Percentiles rank a stretch among this genome's conserved stretches.
Evolutionary conservation across 2,888 invertebrate genomes (phyloP).

Genomic region (Odontomyia ornata): DNA sequence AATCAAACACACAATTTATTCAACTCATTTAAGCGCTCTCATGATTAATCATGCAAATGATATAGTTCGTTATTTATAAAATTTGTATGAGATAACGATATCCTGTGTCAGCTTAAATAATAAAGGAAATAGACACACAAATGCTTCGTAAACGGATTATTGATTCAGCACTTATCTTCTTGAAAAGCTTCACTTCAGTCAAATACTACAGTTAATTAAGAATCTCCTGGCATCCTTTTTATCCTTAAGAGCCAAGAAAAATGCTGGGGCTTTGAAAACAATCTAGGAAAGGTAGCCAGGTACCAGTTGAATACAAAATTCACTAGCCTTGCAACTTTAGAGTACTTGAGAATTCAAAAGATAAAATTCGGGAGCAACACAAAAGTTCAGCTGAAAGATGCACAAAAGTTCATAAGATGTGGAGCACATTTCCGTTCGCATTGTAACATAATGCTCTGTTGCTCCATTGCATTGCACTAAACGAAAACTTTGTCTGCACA

Average conservation of each 20-base stretch:
- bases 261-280: background rate
- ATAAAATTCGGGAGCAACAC: background rate
- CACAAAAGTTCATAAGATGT: conserved; percentile 14
- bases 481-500: background rate
- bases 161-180: too few species aligned
- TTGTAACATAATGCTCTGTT: conserved; percentile 16
- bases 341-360: background rate
- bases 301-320: background rate
- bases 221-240: too few species aligned
- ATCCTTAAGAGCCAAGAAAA: background rate
- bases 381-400: background rate
- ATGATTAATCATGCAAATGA: too few species aligned
- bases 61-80: too few species aligned
- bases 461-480: background rate
- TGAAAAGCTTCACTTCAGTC: too few species aligned
- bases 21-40: too few species aligned
- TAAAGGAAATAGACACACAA: too few species aligned
- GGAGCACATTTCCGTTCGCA: conserved; percentile 1
- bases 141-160: too few species aligned
- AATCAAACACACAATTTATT: too few species aligned
- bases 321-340: background rate
- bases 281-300: background rate
- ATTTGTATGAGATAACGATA: too few species aligned
- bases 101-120: too few species aligned
- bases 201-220: too few species aligned